Base-by-base conservation (phyloP, 2,113 vertebrate genomes). In the Peromyscus californicus region DNA sequence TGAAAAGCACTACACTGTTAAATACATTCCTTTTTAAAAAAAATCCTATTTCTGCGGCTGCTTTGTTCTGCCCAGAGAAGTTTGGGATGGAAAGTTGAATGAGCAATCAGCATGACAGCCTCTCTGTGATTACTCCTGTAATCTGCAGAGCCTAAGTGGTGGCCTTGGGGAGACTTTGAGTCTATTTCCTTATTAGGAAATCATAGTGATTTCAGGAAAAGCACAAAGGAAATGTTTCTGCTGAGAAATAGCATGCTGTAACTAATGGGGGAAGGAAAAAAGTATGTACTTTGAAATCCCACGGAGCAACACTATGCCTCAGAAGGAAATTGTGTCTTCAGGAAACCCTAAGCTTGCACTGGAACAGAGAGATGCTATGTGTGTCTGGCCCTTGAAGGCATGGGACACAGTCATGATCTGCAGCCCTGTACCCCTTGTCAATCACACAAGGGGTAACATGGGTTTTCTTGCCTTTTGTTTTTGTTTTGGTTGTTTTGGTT, bases 101-200 rank as follows among this genome's bases (percentile, higher is more conserved):
- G 51, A 72, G 75, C 63, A 86, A 91, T 92, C 89, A 96, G 57
- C 42, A 7, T 65, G 74, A 94, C 48, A 95, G 75, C 19, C 84
- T 45, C 75, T 26, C 76, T 29, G 33, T 57, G 75, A 93, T 86
- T 31, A 57, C 3, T 33, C 89, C 42, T 15, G 2, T 42, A 93
- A 90, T 90, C 90, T 87, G 17, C 39, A 78, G 31, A 39, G 69
- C 67, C 65, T n/a, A 80, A 89, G 87, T 89, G 59, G 26, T 95
- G 82, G 70, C 75, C 29, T 90, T 65, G 79, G 63, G 90, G 57
- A 87, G 92, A 92, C 79, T 88, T 21, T 11, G 80, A 86, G 72
- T 51, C 4, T 57, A 36, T 94, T 95, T 89, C 95, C 95, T 98
- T 94, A 98, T 97, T 96, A 97, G 96, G 96, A 96, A 96, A 97